Evolutionary conservation across 2,888 invertebrate genomes (phyloP), one percentile per base, ranked within the genome.

Genomic region (Tipula lateralis): DNA sequence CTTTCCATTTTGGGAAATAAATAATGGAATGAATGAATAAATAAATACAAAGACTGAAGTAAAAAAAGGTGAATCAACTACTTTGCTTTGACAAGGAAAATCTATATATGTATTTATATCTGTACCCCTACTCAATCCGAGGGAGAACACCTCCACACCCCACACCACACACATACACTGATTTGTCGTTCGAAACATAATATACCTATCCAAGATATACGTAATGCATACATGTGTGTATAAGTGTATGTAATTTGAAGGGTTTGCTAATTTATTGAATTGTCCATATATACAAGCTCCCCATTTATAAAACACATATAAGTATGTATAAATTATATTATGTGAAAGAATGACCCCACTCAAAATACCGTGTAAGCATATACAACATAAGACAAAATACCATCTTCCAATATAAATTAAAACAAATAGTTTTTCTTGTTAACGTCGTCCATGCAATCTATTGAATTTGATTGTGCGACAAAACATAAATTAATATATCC

Each of bases 201-300:
- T 66, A 66, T 3, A 66, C 66, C 66, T 12, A 66, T 66, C 66
- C 24, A 66, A 24, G 3, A 13, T 44, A 9, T 12, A 16, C 44
- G 3, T 16, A n/a, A 39, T 44, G 9, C 16, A 66, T 24, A 66
- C 24, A 66, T 0, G 24, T 19, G 24, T 24, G 24, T 12, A 13
- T 13, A 66, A 24, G 3, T 66, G 9, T 66, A 24, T 66, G n/a
- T n/a, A n/a, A n/a, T 24, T 66, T 66, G 66, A 66, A 66, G 66
- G 66, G 66, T 66, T 66, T 66, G 66, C 66, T 66, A 66, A 66
- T 66, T 66, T 66, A 66, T 66, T 66, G 66, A 66, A 24, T 19
- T 24, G 5, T 24, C 24, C 24, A 66, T 9, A 66, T 24, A 66
- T 9, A 66, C 16, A 16, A 16, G 44, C 44, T 1, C 44, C 16